Percentiles rank a stretch among this genome's conserved stretches.
Evolutionary conservation across 1,140 invertebrate species (phyloP).

Genomic region (Anadara kagoshimensis): DNA sequence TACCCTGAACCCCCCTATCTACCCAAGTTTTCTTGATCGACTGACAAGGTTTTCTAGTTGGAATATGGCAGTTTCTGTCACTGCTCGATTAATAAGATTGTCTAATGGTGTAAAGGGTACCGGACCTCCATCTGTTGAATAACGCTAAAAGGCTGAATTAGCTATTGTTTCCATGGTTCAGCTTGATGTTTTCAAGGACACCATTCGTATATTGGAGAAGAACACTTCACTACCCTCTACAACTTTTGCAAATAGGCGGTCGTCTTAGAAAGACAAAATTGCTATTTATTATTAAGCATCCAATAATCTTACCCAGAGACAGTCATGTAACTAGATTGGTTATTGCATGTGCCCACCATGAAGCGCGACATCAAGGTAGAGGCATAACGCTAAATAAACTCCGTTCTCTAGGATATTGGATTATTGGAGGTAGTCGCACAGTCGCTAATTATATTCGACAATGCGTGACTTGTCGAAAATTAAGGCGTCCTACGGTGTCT

Average conservation of each 20-base stretch:
- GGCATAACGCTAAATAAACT: slow-evolving; percentile 37
- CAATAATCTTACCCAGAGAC: slow-evolving; percentile 30
- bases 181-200: too few relatives aligned
- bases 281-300: slow-evolving; percentile 7
- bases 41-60: slow-evolving; percentile 1
- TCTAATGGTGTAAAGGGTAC: slow-evolving; percentile 20
- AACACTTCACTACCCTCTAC: not conserved
- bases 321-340: slow-evolving; percentile 29
- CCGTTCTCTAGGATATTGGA: slow-evolving; percentile 28
- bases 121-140: not conserved
- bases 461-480: slow-evolving; percentile 37
- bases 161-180: slow-evolving; percentile 25
- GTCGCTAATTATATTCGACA: slow-evolving; percentile 27
- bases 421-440: slow-evolving; percentile 20
- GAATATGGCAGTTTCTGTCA: slow-evolving; percentile 1
- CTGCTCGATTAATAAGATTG: not conserved
- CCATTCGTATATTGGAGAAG: too few relatives aligned
- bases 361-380: slow-evolving; percentile 19
- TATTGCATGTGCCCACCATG: slow-evolving; percentile 13
- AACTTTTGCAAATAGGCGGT: slow-evolving; percentile 2
- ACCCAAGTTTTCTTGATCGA: not conserved
- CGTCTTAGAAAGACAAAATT: slow-evolving; percentile 8
- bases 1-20: not conserved
- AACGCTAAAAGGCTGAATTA: slow-evolving; percentile 10
- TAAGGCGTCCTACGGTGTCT: slow-evolving; percentile 3